A percentile compares a stretch with the other conserved stretches of the same genome.
phyloP scores from a whole-genome alignment of 2,888 invertebrate species.

The Melieria crassipennis region DNA sequence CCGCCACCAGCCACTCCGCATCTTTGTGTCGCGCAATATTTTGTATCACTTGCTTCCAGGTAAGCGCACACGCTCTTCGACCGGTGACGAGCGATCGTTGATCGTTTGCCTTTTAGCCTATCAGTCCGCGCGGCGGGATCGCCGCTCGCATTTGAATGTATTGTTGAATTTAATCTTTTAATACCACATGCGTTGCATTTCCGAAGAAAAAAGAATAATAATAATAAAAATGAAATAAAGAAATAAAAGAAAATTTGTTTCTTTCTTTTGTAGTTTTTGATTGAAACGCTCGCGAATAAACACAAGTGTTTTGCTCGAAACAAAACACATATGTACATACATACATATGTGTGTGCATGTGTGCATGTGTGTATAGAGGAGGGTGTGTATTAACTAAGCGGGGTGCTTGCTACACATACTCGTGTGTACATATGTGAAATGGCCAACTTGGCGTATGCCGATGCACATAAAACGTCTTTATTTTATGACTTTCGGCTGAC shows the following conservation, averaged over 20 bases:
- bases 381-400: too few relatives aligned
- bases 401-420: too few relatives aligned
- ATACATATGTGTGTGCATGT: background rate
- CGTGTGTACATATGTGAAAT: too few relatives aligned
- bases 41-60: too few relatives aligned
- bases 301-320: conserved; percentile 54
- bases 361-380: too few relatives aligned
- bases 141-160: background rate
- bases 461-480: too few relatives aligned
- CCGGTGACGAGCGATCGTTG: too few relatives aligned
- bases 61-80: too few relatives aligned
- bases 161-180: background rate
- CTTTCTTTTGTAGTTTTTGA: conserved; percentile 48
- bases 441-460: too few relatives aligned
- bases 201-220: background rate
- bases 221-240: background rate
- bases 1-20: too few relatives aligned
- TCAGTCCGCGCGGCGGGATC: background rate
- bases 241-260: conserved; percentile 2
- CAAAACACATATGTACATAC: background rate
- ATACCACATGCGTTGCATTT: background rate
- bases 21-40: too few relatives aligned
- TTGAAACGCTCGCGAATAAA: conserved; percentile 48
- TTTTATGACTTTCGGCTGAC: too few relatives aligned
- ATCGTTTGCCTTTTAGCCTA: background rate